These are phyloP conservation scores for Coendou prehensilis DNA, from an alignment of 2,797 vertebrate genomes.

Conservation along the genomic window DNA sequence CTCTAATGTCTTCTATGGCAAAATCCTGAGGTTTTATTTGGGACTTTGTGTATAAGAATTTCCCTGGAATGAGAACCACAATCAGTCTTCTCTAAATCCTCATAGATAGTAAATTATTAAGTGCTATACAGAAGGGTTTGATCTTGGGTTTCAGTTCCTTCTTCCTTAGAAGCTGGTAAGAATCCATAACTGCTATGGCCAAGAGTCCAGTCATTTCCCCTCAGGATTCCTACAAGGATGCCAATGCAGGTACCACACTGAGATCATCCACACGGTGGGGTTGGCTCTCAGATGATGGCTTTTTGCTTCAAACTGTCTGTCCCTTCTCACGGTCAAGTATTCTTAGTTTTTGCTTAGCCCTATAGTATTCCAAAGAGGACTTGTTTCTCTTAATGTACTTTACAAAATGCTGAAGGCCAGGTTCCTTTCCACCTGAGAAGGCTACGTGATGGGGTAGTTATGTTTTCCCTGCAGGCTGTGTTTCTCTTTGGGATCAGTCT, in stretches of 20 bases:
- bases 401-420: background rate
- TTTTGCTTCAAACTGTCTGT: background rate
- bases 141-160: background rate
- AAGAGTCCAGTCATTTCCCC: background rate
- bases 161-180: background rate
- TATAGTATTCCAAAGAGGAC: background rate
- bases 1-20: background rate
- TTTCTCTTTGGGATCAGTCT: background rate
- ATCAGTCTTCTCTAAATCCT: background rate
- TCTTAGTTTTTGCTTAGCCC: background rate
- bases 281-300: background rate
- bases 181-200: background rate
- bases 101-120: background rate
- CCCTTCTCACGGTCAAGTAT: background rate
- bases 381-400: background rate
- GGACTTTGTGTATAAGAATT: background rate
- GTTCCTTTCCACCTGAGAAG: background rate
- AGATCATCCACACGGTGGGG: background rate
- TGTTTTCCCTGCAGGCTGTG: background rate
- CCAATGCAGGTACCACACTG: background rate
- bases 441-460: background rate
- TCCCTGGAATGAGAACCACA: background rate
- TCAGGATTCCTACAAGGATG: background rate
- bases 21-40: constrained; percentile 12
- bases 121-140: background rate